Conservation (phyloP, 1,140 invertebrate species). For the Habropoda laboriosa region DNA sequence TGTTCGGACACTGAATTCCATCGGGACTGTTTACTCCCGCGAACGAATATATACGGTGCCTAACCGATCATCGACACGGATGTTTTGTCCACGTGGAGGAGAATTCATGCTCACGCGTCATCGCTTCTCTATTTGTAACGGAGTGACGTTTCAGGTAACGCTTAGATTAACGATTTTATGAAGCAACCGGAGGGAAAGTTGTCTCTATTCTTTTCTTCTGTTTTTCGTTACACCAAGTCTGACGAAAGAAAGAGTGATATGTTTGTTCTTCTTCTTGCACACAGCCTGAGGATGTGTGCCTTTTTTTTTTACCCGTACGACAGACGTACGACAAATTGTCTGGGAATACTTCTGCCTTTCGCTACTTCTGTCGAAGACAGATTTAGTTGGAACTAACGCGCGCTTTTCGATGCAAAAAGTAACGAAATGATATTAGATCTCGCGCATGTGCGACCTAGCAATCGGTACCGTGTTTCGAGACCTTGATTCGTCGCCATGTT, state of each 20-base stretch:
- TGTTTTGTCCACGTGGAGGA: not conserved
- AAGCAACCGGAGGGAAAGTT: slow-evolving; percentile 10
- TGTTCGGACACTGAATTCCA: not conserved
- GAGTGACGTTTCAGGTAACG: slow-evolving; percentile 5
- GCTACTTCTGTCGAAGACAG: no score
- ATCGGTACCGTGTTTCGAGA: not conserved
- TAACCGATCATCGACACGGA: not conserved
- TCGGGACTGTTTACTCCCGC: not conserved
- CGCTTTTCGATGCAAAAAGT: not conserved
- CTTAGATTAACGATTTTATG: slow-evolving; percentile 14
- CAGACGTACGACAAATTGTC: no score
- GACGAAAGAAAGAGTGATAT: not conserved
- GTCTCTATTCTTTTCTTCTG: not conserved
- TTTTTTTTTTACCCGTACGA: no score
- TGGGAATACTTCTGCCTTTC: no score
- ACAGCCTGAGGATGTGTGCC: no score
- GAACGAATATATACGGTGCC: not conserved
- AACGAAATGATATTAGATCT: not conserved
- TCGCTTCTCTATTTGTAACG: not conserved
- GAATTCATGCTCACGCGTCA: slow-evolving; percentile 15
- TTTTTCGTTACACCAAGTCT: not conserved
- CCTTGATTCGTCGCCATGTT: not conserved
- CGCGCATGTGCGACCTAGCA: not conserved
- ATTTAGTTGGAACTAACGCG: no score
- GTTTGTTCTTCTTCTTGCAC: not conserved